Evolutionary conservation across 2,113 vertebrate genomes (phyloP).

Genomic region (Numenius arquata): DNA sequence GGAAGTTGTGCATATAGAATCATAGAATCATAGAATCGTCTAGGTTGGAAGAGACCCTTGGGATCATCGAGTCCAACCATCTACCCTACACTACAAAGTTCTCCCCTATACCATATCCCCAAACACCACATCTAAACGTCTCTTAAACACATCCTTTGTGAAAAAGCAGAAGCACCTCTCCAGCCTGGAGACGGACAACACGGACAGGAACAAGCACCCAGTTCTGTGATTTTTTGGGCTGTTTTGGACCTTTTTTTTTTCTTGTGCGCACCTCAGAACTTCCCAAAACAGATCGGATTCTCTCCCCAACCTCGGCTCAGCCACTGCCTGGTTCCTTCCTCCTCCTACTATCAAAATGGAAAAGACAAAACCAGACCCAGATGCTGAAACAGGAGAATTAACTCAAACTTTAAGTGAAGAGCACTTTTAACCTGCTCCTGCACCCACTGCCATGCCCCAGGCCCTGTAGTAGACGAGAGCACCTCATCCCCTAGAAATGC

Average conservation of each 20-base stretch:
- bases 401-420: not conserved
- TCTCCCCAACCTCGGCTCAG: not conserved
- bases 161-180: not conserved
- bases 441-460: rapidly evolving
- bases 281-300: not conserved
- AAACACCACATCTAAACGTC: too few relatives aligned
- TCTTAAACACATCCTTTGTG: too few relatives aligned
- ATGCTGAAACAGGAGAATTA: not conserved
- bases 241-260: not conserved
- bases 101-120: too few relatives aligned
- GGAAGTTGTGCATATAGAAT: not conserved
- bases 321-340: not conserved
- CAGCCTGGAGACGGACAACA: not conserved
- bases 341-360: not conserved
- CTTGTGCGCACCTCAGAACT: not conserved
- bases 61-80: too few relatives aligned
- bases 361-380: not conserved
- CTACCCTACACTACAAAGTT: too few relatives aligned
- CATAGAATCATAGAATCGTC: too few relatives aligned
- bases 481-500: not conserved
- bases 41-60: too few relatives aligned
- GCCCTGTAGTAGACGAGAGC: rapidly evolving
- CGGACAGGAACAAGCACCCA: too few relatives aligned
- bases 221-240: not conserved
- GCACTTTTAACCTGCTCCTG: not conserved